A percentile compares a stretch with the other conserved stretches of the same genome.
Conservation (phyloP, 1,140 invertebrate species). For the Lethocerus indicus region DNA sequence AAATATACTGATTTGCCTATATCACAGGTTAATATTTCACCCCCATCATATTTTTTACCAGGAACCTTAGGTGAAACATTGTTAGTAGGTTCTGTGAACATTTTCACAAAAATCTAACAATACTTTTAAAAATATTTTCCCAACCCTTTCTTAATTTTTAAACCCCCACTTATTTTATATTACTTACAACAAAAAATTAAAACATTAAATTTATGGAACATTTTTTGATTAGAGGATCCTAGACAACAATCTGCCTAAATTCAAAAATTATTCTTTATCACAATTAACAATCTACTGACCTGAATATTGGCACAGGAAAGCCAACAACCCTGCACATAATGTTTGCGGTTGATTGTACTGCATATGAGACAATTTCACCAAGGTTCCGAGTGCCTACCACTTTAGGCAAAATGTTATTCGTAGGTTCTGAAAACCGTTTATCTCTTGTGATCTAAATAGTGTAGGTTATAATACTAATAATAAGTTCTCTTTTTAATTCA, state of each 20-base stretch:
- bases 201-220: conserved; percentile 19
- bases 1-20: conserved; percentile 20
- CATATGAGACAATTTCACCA: conserved; percentile 14
- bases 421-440: conserved; percentile 32
- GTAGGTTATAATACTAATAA: no score
- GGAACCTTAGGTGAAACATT: conserved; percentile 31
- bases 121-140: no score
- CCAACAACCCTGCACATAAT: conserved; percentile 58
- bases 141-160: conserved; percentile 30
- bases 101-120: no score
- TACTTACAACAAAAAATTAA: neutral
- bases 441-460: no score
- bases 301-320: conserved; percentile 51
- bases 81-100: conserved; percentile 30
- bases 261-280: no score
- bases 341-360: conserved; percentile 2
- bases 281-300: no score
- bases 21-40: conserved; percentile 15
- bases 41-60: conserved; percentile 21
- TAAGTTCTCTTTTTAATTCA: no score
- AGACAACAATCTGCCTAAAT: no score
- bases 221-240: no score
- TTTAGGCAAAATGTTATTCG: conserved; percentile 32
- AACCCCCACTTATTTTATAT: conserved; percentile 15
- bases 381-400: conserved; percentile 21